Evolutionary conservation across 30 jellyfish, hydroid and myxozoan genomes (phyloP).

Genomic region (Catostylus mosaicus): DNA sequence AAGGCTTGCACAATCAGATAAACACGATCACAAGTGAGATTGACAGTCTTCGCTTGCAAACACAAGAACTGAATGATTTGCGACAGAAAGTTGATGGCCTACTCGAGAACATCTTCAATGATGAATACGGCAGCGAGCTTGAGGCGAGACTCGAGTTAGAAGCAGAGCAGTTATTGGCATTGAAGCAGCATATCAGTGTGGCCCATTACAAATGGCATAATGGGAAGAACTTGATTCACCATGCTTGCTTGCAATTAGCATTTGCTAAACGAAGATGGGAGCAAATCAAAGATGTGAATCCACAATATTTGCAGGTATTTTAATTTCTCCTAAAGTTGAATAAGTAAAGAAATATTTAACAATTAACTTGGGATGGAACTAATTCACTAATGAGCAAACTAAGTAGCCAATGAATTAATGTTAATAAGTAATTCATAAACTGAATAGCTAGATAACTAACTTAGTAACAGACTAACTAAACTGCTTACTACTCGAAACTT

Average conservation of each 20-base stretch:
- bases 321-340: too few relatives aligned
- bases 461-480: too few relatives aligned
- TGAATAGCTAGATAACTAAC: too few relatives aligned
- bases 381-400: too few relatives aligned
- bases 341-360: neutral
- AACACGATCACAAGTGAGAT: slow-evolving; percentile 31
- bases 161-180: slow-evolving; percentile 72
- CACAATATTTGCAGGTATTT: slow-evolving; percentile 48
- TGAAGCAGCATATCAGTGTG: slow-evolving; percentile 72
- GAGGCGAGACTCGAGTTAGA: slow-evolving; percentile 87
- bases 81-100: slow-evolving; percentile 77
- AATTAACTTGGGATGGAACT: too few relatives aligned
- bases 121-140: slow-evolving; percentile 87
- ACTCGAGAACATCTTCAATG: slow-evolving; percentile 82
- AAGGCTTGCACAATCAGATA: slow-evolving; percentile 60
- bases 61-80: slow-evolving; percentile 44
- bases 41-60: slow-evolving; percentile 19
- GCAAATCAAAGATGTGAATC: slow-evolving; percentile 61
- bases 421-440: too few relatives aligned
- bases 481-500: too few relatives aligned
- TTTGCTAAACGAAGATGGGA: slow-evolving; percentile 81
- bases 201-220: slow-evolving; percentile 86
- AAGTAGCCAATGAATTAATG: too few relatives aligned
- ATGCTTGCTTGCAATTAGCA: slow-evolving; percentile 87
- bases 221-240: slow-evolving; percentile 66